phyloP scores from a whole-genome alignment of 2,797 vertebrate species.

The Phalloptychus januarius region DNA sequence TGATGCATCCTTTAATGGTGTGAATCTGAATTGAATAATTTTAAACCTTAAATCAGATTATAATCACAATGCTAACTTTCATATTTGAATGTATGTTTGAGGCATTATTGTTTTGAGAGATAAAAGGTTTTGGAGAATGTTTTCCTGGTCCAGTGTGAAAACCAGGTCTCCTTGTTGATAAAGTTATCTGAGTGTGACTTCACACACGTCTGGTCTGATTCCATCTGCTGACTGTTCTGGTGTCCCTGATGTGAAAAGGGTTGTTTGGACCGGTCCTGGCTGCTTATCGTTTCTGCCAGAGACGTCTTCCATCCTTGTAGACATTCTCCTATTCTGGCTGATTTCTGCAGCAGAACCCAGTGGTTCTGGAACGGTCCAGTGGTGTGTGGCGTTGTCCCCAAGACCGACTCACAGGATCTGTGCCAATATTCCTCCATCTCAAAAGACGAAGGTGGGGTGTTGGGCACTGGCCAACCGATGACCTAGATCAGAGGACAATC shows the following conservation, averaged over 20 bases:
- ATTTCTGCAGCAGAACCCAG: background rate
- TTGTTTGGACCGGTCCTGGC: background rate
- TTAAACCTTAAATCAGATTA: background rate
- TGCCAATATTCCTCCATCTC: background rate
- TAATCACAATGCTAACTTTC: background rate
- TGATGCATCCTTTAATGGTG: too few species aligned
- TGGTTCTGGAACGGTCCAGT: background rate
- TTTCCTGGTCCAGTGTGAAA: background rate
- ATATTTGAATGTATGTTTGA: background rate
- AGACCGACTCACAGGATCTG: background rate
- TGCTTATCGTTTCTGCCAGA: background rate
- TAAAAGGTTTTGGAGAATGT: too few species aligned
- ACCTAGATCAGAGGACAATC: background rate
- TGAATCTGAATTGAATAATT: too few species aligned
- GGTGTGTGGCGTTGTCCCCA: background rate
- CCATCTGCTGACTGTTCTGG: background rate
- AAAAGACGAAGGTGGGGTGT: background rate
- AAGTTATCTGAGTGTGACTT: background rate
- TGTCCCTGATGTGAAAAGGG: background rate
- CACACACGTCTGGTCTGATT: background rate
- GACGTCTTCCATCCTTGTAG: background rate
- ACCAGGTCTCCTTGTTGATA: background rate
- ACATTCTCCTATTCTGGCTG: too few species aligned
- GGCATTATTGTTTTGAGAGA: too few species aligned
- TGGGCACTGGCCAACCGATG: background rate